phyloP scores from a whole-genome alignment of 2,113 vertebrate species.

The Choloepus hoffmanni region DNA sequence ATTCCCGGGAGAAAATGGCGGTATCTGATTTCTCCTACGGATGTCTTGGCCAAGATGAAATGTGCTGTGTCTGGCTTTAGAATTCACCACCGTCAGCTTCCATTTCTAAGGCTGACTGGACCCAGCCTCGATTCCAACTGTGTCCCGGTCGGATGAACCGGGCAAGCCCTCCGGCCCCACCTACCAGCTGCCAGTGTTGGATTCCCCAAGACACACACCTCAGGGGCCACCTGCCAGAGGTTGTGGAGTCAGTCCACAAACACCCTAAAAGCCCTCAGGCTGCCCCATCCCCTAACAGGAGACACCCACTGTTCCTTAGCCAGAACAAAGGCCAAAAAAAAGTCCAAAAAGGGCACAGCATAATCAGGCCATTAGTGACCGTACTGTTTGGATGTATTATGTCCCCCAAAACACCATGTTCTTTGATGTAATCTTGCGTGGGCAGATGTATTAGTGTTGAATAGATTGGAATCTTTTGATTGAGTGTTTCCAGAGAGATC shows the following conservation, averaged over 20 bases:
- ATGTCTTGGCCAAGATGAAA: neutral
- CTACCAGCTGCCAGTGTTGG: neutral
- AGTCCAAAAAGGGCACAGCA: neutral
- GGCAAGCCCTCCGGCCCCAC: neutral
- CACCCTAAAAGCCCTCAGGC: neutral
- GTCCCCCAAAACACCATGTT: no score
- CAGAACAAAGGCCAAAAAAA: neutral
- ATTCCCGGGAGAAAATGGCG: slow-evolving; percentile 40
- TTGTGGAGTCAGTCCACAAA: neutral
- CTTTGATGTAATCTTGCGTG: no score
- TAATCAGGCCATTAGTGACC: no score
- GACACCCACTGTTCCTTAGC: neutral
- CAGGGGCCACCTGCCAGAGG: neutral
- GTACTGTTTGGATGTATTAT: no score
- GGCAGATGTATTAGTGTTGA: no score
- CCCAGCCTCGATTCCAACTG: neutral
- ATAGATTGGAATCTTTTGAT: no score
- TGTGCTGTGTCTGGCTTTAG: neutral
- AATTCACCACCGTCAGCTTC: slow-evolving; percentile 30
- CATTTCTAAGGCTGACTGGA: neutral
- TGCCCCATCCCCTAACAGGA: neutral
- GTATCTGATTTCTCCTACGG: neutral
- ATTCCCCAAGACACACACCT: neutral
- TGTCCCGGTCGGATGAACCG: neutral
- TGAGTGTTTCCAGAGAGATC: no score